These are phyloP conservation scores for Priapulus caudatus DNA, from an alignment of 2,888 invertebrate species.

Conservation along the genomic window DNA sequence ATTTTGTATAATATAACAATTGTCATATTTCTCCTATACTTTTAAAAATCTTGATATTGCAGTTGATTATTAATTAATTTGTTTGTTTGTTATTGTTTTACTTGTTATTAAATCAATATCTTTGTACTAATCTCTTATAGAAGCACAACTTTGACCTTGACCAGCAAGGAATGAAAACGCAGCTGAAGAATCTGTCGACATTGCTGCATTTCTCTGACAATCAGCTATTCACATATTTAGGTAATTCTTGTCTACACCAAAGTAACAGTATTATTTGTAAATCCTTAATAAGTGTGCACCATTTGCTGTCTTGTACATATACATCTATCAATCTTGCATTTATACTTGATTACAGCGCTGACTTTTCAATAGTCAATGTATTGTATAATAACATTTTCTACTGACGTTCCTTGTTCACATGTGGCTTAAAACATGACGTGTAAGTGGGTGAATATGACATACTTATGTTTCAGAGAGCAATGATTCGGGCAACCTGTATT, in stretches of 20 bases:
- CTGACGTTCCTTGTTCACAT: too few relatives aligned
- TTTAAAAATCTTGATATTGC: not conserved
- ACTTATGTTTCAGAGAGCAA: constrained; percentile 56
- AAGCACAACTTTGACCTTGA: constrained; percentile 89
- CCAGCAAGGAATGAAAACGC: constrained; percentile 88
- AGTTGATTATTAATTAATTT: constrained; percentile 10
- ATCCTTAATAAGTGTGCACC: too few relatives aligned
- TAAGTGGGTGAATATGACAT: too few relatives aligned
- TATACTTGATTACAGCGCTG: too few relatives aligned
- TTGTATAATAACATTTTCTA: too few relatives aligned
- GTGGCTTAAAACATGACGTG: too few relatives aligned
- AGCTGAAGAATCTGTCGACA: constrained; percentile 69
- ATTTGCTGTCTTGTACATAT: too few relatives aligned
- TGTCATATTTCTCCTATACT: not conserved
- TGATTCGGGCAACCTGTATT: constrained; percentile 92
- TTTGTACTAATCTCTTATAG: too few relatives aligned
- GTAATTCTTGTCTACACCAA: too few relatives aligned
- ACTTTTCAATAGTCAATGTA: too few relatives aligned
- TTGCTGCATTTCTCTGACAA: constrained; percentile 71
- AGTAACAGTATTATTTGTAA: too few relatives aligned
- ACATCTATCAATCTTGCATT: too few relatives aligned
- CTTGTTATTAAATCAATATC: not conserved
- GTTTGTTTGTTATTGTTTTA: constrained; percentile 24
- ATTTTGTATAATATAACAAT: constrained; percentile 7
- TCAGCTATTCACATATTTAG: constrained; percentile 67